Evolutionary conservation across 2,888 invertebrate genomes (phyloP).

Genomic region (Camponotus fellah): DNA sequence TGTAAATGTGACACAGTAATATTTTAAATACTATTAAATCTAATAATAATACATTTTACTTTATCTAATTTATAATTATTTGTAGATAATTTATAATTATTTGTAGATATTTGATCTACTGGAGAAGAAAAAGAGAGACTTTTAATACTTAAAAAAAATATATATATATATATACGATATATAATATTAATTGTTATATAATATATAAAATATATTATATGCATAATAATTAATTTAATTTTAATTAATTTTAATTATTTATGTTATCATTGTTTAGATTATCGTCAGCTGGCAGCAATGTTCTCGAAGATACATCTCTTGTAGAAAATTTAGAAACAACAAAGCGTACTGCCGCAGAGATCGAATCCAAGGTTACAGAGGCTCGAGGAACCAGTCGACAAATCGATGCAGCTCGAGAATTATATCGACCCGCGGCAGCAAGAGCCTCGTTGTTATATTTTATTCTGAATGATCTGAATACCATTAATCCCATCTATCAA

Average conservation of each 20-base stretch:
- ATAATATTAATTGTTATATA: too few species aligned
- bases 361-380: conserved; percentile 96
- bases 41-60: neutral
- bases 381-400: conserved; percentile 96
- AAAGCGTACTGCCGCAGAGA: conserved; percentile 98
- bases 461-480: conserved; percentile 97
- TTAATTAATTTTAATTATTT: conserved; percentile 7
- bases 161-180: too few species aligned
- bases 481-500: conserved; percentile 98
- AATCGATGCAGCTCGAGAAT: conserved; percentile 97
- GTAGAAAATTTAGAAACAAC: conserved; percentile 99
- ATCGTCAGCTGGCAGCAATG: conserved; percentile 97
- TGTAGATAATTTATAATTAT: neutral
- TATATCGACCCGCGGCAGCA: conserved; percentile 95
- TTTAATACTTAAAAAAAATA: neutral
- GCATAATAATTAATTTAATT: neutral
- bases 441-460: conserved; percentile 97
- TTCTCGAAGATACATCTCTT: conserved; percentile 96
- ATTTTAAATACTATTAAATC: neutral
- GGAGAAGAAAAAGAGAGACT: neutral
- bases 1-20: neutral
- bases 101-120: neutral
- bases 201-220: neutral
- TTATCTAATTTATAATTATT: neutral
- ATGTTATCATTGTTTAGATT: conserved; percentile 86